Percentiles rank a stretch among this genome's conserved stretches.
Conservation (phyloP, 2,888 invertebrate genomes). For the Chymomyza amoena region DNA sequence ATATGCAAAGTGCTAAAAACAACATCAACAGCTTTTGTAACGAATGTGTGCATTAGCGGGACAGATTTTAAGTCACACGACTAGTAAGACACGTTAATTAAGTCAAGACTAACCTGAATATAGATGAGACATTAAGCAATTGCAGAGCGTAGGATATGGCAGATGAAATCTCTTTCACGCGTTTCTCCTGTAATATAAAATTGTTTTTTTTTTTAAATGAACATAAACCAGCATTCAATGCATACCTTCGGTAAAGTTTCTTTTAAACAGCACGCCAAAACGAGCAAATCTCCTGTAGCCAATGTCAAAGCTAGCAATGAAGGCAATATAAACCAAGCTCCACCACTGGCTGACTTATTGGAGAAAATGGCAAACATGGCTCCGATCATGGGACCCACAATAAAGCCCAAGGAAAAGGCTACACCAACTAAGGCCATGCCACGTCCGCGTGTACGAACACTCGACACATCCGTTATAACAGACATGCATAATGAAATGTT, state of each 20-base stretch:
- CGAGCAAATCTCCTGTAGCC: conserved; percentile 87
- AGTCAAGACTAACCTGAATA: conserved; percentile 74
- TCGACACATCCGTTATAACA: conserved; percentile 94
- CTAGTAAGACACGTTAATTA: conserved; percentile 71
- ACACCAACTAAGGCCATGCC: conserved; percentile 99
- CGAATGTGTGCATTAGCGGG: conserved; percentile 5
- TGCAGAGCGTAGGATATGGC: conserved; percentile 84
- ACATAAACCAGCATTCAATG: background rate
- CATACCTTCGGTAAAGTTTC: conserved; percentile 89
- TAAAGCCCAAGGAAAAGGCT: conserved; percentile 98
- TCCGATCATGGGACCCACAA: conserved; percentile 96
- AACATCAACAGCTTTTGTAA: conserved; percentile 1
- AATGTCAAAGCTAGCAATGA: conserved; percentile 88
- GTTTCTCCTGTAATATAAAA: conserved; percentile 80
- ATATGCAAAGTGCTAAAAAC: background rate
- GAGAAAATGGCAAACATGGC: conserved; percentile 89
- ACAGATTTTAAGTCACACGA: conserved; percentile 24
- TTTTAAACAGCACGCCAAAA: conserved; percentile 86
- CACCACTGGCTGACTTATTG: conserved; percentile 80
- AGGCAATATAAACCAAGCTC: conserved; percentile 89
- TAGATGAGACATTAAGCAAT: conserved; percentile 83
- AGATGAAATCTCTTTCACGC: conserved; percentile 84
- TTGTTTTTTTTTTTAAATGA: background rate
- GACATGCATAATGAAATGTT: conserved; percentile 98
- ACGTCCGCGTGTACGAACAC: conserved; percentile 89